Evolutionary conservation across 2,113 vertebrate genomes (phyloP).

Genomic region (Vulpes vulpes): DNA sequence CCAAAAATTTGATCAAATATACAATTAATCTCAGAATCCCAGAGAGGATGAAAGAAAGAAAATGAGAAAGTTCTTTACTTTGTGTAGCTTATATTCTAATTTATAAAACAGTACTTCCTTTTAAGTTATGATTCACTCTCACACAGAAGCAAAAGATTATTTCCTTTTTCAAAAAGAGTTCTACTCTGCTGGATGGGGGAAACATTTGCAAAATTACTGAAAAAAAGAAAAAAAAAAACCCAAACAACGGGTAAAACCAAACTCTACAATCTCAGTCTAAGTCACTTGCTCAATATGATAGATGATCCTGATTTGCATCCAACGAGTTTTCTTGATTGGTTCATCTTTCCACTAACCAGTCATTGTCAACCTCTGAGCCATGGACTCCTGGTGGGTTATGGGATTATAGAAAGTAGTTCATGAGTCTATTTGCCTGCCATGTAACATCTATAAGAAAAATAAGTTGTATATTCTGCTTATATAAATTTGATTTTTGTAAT

Average conservation of each 20-base stretch:
- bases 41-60: background rate
- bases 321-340: background rate
- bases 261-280: background rate
- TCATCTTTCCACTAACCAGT: background rate
- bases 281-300: background rate
- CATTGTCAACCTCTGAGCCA: background rate
- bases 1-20: background rate
- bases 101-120: background rate
- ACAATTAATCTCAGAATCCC: background rate
- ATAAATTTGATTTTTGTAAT: background rate
- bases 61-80: background rate
- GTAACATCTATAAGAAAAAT: background rate
- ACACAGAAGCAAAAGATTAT: background rate
- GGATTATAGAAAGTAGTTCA: background rate
- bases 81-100: background rate
- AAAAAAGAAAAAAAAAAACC: background rate
- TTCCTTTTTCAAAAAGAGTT: background rate
- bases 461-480: background rate
- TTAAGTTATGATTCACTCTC: background rate
- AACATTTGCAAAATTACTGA: background rate
- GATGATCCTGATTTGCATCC: rapidly evolving
- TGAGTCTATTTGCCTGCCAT: background rate
- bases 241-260: background rate
- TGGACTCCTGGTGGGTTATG: background rate
- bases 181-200: background rate